A percentile compares a stretch with the other conserved stretches of the same genome.
Conservation (phyloP, 2,888 invertebrate species). For the Lysandra coridon region DNA sequence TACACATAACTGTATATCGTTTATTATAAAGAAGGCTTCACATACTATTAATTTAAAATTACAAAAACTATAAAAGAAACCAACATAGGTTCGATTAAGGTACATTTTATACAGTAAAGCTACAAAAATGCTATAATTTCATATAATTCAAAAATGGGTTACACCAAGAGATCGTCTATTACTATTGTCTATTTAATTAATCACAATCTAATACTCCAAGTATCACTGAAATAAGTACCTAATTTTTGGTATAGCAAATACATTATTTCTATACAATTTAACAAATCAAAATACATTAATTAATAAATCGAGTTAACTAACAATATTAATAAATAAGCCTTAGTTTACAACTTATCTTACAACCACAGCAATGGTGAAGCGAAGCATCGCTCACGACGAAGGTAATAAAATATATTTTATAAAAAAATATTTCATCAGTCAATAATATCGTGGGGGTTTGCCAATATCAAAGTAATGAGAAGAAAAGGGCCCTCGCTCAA, state of each 20-base stretch:
- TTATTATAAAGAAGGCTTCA: constrained; percentile 77
- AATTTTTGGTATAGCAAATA: constrained; percentile 38
- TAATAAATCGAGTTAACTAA: neutral
- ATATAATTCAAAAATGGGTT: constrained; percentile 44
- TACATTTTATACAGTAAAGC: constrained; percentile 47
- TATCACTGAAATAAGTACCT: constrained; percentile 53
- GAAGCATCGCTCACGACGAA: constrained; percentile 54
- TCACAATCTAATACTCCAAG: constrained; percentile 49
- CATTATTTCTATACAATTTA: constrained; percentile 20
- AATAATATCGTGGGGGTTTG: constrained; percentile 75
- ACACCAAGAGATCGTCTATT: constrained; percentile 53
- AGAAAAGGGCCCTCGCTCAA: constrained; percentile 49
- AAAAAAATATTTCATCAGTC: constrained; percentile 48
- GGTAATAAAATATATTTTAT: constrained; percentile 39
- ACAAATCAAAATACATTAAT: constrained; percentile 22
- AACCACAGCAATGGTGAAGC: constrained; percentile 69
- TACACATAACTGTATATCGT: constrained; percentile 71
- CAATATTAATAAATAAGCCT: constrained; percentile 41
- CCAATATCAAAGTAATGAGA: constrained; percentile 71
- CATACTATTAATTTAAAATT: constrained; percentile 65
- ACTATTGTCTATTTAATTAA: constrained; percentile 40
- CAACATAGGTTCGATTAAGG: constrained; percentile 39
- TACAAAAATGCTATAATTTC: constrained; percentile 48
- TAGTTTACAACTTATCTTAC: constrained; percentile 47
- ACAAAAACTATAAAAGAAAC: constrained; percentile 62